Conservation (phyloP, 2,113 vertebrate genomes). For the Leuciscus idus region DNA sequence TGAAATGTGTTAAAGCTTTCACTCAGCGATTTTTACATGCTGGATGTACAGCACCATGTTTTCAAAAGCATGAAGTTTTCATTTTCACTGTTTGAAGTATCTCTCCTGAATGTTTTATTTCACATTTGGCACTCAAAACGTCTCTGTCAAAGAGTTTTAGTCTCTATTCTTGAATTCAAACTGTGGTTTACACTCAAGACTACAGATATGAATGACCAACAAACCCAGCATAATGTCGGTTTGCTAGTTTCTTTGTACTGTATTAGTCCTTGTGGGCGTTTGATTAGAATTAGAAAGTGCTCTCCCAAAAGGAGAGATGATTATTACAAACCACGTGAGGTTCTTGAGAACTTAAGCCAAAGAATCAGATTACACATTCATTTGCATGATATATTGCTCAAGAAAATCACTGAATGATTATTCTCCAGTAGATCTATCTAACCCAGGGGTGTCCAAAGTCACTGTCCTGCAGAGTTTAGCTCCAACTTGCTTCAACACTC, state of each 20-base stretch:
- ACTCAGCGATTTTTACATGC: constrained; percentile 59
- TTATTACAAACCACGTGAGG: constrained; percentile 16
- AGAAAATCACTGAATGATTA: background rate
- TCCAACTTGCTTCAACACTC: too few relatives aligned
- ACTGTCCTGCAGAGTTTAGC: too few relatives aligned
- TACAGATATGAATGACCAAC: constrained; percentile 35
- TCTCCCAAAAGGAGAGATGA: background rate
- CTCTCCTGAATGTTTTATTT: constrained; percentile 36
- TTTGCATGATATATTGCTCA: background rate
- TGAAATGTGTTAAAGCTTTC: constrained; percentile 59
- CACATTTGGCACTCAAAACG: constrained; percentile 52
- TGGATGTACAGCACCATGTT: constrained; percentile 50
- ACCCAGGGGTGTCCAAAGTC: background rate
- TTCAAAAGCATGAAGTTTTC: constrained; percentile 38
- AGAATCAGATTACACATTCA: background rate
- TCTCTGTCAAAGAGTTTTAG: constrained; percentile 1
- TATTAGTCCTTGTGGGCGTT: constrained; percentile 25
- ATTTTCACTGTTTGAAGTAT: constrained; percentile 20
- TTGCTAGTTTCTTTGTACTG: constrained; percentile 4
- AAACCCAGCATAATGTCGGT: constrained; percentile 11
- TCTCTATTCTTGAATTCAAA: constrained; percentile 4
- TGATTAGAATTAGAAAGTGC: constrained; percentile 17
- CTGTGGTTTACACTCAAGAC: constrained; percentile 5
- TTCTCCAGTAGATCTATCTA: background rate
- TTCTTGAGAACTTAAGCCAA: background rate